A percentile compares a stretch with the other conserved stretches of the same genome.
phyloP scores from a whole-genome alignment of 1,140 invertebrate genomes.

The Coelopa frigida region DNA sequence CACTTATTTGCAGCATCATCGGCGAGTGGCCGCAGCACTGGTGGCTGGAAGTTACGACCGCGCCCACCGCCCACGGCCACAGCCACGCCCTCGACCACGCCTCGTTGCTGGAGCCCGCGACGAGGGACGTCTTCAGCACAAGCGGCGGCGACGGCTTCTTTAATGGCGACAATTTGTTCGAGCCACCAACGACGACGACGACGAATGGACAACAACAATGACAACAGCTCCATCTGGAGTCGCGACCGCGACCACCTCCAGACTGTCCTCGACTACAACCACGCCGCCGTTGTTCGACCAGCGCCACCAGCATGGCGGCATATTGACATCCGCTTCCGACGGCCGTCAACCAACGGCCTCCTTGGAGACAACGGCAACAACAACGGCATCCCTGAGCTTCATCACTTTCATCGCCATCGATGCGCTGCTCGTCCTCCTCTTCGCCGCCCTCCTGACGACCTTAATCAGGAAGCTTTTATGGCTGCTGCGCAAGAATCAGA shows the following conservation, averaged over 20 bases:
- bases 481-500: conserved; percentile 43
- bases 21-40: conserved; percentile 42
- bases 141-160: conserved; percentile 7
- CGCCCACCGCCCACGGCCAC: no score
- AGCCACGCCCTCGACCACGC: conserved; percentile 9
- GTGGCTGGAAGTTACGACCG: conserved; percentile 36
- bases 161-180: conserved; percentile 35
- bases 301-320: no score
- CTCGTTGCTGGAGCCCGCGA: background rate
- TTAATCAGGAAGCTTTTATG: conserved; percentile 47
- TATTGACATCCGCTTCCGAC: no score
- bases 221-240: no score
- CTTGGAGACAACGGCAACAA: conserved; percentile 9
- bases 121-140: background rate
- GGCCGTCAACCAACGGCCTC: background rate
- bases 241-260: no score
- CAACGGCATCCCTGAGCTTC: conserved; percentile 29
- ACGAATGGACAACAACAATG: background rate
- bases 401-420: conserved; percentile 40
- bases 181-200: conserved; percentile 17
- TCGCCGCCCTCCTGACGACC: conserved; percentile 42
- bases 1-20: conserved; percentile 43
- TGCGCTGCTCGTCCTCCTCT: conserved; percentile 41
- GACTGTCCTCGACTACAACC: no score
- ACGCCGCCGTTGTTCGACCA: no score